Base-by-base conservation (phyloP, 2,797 vertebrate species). In the Melanotaenia pygmaea region DNA sequence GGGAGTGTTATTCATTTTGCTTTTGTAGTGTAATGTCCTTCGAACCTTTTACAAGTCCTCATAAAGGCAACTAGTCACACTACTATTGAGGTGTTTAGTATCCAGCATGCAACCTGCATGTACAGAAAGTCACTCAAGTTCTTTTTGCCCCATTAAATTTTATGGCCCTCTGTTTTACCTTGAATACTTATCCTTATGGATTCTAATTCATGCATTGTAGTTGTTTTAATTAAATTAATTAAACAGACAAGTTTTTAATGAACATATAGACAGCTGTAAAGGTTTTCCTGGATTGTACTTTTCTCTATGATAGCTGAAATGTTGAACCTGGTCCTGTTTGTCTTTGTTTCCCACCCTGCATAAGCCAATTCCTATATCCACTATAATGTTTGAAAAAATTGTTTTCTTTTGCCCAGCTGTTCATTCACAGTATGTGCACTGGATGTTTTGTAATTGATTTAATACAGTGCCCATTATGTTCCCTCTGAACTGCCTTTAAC, bases 321-420 rank as follows among this genome's bases (percentile, higher is more conserved):
- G 18, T 59, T 45, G 54, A 18, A 51, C n/a, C 20, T 28, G 45
- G 14, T 2, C 7, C 14, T 34, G 1, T 9, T 9, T 6, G 45
- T 1, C 43, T 9, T 34, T 37, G 6, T 30, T 16, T 38, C 22
- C 18, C 26, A 30, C 28, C 28, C 28, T n/a, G 18, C 14, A 59
- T 38, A 34, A 38, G 26, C 30, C 34, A 54, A 20, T 53, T 56
- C 16, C 54, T 16, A 13, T 38, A 47, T 63, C 22, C n/a, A 6
- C 9, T 7, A 14, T 26, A 59, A 68, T 63, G 54, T 56, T 11
- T 35, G 56, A 11, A 77, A 70, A 51, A 59, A 24, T 56, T 82
- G 50, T 80, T 83, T 67, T n/a, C 24, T 62, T 72, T 24, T 12
- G 45, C 56, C 58, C 85, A 83, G 71, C 74, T 84, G 79, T 70